Conservation (phyloP, 1,140 invertebrate species). For the Theocolax elegans region DNA sequence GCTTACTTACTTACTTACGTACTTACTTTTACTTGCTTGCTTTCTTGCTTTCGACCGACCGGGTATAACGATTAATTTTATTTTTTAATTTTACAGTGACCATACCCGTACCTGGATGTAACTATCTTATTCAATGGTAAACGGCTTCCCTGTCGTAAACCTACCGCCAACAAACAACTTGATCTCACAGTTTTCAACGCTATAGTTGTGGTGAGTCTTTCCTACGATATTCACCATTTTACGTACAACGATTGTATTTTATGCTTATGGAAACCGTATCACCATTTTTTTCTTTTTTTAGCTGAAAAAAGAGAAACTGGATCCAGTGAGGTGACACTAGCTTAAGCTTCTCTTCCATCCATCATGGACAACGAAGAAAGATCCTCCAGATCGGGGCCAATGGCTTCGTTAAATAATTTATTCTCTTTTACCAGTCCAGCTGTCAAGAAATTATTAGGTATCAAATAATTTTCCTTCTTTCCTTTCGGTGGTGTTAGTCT, state of each 20-base stretch:
- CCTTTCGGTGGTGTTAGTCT: too few relatives aligned
- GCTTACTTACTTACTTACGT: neutral
- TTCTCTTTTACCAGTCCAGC: slow-evolving; percentile 97
- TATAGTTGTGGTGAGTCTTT: too few relatives aligned
- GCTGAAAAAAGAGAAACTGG: slow-evolving; percentile 15
- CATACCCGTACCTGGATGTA: too few relatives aligned
- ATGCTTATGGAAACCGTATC: neutral
- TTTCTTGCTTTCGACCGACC: slow-evolving; percentile 2
- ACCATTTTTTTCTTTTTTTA: neutral
- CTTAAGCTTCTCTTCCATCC: neutral
- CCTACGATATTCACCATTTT: too few relatives aligned
- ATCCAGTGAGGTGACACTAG: slow-evolving; percentile 2
- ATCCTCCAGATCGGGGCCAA: slow-evolving; percentile 83
- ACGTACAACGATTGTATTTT: neutral
- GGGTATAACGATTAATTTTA: too few relatives aligned
- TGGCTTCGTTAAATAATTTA: slow-evolving; percentile 90
- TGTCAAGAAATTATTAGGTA: slow-evolving; percentile 81
- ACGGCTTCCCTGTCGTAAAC: slow-evolving; percentile 28
- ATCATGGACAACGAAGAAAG: slow-evolving; percentile 85
- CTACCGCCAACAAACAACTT: slow-evolving; percentile 14
- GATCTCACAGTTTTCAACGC: neutral
- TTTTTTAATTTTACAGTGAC: too few relatives aligned
- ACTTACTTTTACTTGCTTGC: neutral
- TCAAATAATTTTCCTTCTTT: too few relatives aligned
- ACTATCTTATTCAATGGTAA: too few relatives aligned